Conservation (phyloP, 2,888 invertebrate genomes). For the Epistrophe eligans region DNA sequence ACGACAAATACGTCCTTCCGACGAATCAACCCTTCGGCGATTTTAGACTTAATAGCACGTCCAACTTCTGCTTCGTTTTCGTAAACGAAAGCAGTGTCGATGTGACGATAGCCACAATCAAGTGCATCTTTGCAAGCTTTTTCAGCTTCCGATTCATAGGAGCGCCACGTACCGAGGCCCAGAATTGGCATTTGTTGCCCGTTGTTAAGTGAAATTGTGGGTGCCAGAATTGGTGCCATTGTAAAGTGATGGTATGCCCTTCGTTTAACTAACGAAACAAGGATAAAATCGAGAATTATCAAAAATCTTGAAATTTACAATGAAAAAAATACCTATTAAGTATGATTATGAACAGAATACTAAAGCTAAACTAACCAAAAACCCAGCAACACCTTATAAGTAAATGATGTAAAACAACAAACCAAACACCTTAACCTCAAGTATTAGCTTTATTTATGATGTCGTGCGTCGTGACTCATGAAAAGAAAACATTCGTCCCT, state of each 20-base stretch:
- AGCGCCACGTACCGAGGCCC: constrained; percentile 88
- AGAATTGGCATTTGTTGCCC: constrained; percentile 87
- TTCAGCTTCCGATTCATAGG: constrained; percentile 79
- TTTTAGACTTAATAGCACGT: constrained; percentile 83
- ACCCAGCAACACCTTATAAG: neutral
- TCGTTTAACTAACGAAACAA: neutral
- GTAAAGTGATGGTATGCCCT: neutral
- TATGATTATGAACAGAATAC: neutral
- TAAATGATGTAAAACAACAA: neutral
- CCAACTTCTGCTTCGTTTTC: constrained; percentile 84
- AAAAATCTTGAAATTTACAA: neutral
- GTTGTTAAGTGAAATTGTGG: constrained; percentile 86
- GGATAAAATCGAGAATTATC: neutral
- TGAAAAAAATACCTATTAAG: neutral
- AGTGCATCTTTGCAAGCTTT: constrained; percentile 83
- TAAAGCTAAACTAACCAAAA: neutral
- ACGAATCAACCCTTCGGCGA: constrained; percentile 82
- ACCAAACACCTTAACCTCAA: neutral
- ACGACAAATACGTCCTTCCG: constrained; percentile 83
- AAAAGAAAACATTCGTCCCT: too few species aligned
- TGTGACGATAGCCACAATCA: constrained; percentile 85
- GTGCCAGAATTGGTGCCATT: constrained; percentile 80
- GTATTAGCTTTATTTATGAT: constrained; percentile 14
- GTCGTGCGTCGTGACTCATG: neutral
- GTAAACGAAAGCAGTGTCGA: constrained; percentile 85